phyloP scores from a whole-genome alignment of 2,888 invertebrate species.

The Rugalucina vietnamica region DNA sequence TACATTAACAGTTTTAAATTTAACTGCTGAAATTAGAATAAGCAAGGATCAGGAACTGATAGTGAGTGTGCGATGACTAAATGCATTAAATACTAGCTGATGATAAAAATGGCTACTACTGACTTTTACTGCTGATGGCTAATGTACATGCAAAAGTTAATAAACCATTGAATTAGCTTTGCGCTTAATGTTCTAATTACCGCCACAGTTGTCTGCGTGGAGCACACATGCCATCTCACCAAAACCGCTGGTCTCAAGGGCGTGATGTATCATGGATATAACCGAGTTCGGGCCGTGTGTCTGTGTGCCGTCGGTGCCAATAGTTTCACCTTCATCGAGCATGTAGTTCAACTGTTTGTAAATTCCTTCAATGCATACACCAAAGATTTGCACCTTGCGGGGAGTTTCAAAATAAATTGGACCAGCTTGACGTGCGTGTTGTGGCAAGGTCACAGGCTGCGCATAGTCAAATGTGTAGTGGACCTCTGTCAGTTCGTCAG shows the following conservation, averaged over 20 bases:
- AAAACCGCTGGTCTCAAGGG: slow-evolving; percentile 14
- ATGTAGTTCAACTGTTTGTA: slow-evolving; percentile 43
- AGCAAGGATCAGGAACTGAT: too few species aligned
- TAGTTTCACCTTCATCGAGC: slow-evolving; percentile 44
- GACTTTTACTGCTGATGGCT: too few species aligned
- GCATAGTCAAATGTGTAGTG: slow-evolving; percentile 45
- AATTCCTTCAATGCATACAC: slow-evolving; percentile 39
- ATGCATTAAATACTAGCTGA: too few species aligned
- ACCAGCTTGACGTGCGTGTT: slow-evolving; percentile 32
- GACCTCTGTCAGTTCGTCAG: neutral
- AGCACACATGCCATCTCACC: slow-evolving; percentile 15
- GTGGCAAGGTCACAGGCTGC: slow-evolving; percentile 34
- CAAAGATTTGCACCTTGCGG: slow-evolving; percentile 52
- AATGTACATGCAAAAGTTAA: too few species aligned
- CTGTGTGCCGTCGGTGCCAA: slow-evolving; percentile 31
- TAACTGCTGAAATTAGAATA: too few species aligned
- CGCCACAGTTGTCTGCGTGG: slow-evolving; percentile 45
- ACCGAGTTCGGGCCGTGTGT: slow-evolving; percentile 44
- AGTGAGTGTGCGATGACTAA: too few species aligned
- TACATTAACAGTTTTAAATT: too few species aligned
- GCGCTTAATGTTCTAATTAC: too few species aligned
- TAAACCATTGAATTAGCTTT: too few species aligned
- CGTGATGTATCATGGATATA: slow-evolving; percentile 45
- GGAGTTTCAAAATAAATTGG: slow-evolving; percentile 34
- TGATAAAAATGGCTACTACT: too few species aligned